These are phyloP conservation scores for Rhamphomyia laevipes DNA, from an alignment of 2,888 invertebrate species.

Conservation along the genomic window DNA sequence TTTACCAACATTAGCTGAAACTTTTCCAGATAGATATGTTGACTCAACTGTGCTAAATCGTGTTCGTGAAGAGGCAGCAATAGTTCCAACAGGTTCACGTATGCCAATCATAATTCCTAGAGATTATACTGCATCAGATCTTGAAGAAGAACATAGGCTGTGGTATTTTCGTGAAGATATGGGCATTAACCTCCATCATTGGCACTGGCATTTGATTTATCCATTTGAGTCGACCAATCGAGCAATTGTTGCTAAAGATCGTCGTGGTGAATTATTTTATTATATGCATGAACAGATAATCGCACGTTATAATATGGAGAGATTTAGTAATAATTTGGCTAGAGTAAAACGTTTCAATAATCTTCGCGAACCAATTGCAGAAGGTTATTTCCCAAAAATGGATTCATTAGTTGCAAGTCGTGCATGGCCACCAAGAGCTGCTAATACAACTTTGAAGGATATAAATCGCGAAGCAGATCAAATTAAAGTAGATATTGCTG, in stretches of 20 bases:
- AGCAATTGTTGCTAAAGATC: slow-evolving; percentile 49
- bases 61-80: slow-evolving; percentile 45
- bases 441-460: slow-evolving; percentile 44
- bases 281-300: slow-evolving; percentile 59
- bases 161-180: slow-evolving; percentile 45
- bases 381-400: slow-evolving; percentile 76
- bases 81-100: slow-evolving; percentile 49
- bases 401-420: slow-evolving; percentile 65
- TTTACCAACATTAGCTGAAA: slow-evolving; percentile 50
- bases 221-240: slow-evolving; percentile 55
- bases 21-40: slow-evolving; percentile 54
- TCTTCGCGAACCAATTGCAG: slow-evolving; percentile 55
- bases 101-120: slow-evolving; percentile 47
- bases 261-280: slow-evolving; percentile 67
- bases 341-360: slow-evolving; percentile 52
- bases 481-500: slow-evolving; percentile 51
- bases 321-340: slow-evolving; percentile 56
- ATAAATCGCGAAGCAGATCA: slow-evolving; percentile 56
- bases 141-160: slow-evolving; percentile 62
- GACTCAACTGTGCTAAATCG: slow-evolving; percentile 46
- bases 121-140: slow-evolving; percentile 65
- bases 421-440: slow-evolving; percentile 61
- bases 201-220: slow-evolving; percentile 55
- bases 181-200: slow-evolving; percentile 43
- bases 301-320: slow-evolving; percentile 61